Evolutionary conservation across 2,888 invertebrate genomes (phyloP).

Genomic region (Bombylius discolor): DNA sequence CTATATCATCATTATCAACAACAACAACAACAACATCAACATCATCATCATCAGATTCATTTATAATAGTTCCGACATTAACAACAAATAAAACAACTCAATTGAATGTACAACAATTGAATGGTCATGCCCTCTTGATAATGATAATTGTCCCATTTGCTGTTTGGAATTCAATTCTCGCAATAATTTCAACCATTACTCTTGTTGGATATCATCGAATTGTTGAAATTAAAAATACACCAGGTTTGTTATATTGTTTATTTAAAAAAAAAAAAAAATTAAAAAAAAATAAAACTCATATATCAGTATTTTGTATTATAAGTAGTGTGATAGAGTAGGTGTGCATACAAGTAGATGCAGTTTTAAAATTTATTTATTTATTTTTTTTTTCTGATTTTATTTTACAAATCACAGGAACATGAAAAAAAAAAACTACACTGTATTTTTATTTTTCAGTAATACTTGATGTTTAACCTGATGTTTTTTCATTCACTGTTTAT

Average conservation of each 20-base stretch:
- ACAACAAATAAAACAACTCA: neutral
- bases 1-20: constrained; percentile 12
- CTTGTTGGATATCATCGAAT: constrained; percentile 31
- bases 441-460: too few relatives aligned
- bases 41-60: neutral
- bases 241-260: constrained; percentile 21
- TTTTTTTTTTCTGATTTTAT: too few relatives aligned
- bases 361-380: too few relatives aligned
- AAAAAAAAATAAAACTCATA: too few relatives aligned
- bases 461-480: too few relatives aligned
- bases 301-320: too few relatives aligned
- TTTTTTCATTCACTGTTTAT: too few relatives aligned
- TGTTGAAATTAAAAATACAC: constrained; percentile 28
- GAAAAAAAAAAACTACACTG: too few relatives aligned
- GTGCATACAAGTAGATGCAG: too few relatives aligned
- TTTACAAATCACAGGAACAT: too few relatives aligned
- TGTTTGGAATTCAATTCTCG: constrained; percentile 26
- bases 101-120: neutral
- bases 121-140: neutral
- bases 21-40: constrained; percentile 1
- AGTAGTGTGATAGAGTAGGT: too few relatives aligned
- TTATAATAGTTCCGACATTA: neutral
- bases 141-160: constrained; percentile 18
- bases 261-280: too few relatives aligned
- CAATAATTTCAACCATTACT: constrained; percentile 26